Percentiles rank a stretch among this genome's conserved stretches.
Conservation (phyloP, 2,113 vertebrate genomes). For the Ceratotherium simum region DNA sequence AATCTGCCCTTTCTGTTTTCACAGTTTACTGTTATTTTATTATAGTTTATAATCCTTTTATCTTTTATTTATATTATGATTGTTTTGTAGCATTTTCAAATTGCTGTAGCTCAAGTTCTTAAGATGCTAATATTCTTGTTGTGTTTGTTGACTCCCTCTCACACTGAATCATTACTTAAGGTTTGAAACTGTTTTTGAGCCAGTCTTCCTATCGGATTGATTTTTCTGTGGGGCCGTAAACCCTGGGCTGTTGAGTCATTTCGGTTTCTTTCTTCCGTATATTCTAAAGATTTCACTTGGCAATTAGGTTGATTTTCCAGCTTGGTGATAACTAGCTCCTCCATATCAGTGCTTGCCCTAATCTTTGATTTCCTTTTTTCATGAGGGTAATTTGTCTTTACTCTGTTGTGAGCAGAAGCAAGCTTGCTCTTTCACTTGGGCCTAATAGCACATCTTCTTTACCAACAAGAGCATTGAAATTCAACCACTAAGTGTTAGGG, state of each 20-base stretch:
- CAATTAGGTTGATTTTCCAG: neutral
- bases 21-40: neutral
- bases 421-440: neutral
- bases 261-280: neutral
- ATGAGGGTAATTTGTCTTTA: neutral
- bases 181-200: neutral
- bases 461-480: neutral
- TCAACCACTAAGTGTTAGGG: neutral
- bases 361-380: neutral
- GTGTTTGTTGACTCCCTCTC: neutral
- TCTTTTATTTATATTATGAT: neutral
- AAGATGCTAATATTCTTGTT: neutral
- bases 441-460: neutral
- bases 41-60: neutral
- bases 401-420: neutral
- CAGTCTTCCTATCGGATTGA: neutral
- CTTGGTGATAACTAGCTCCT: neutral
- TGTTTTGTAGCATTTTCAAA: neutral
- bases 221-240: neutral
- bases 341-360: neutral
- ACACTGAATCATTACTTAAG: neutral
- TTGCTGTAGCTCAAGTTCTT: neutral
- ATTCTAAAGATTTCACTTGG: neutral
- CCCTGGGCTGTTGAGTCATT: neutral
- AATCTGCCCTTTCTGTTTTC: neutral